phyloP scores from a whole-genome alignment of 2,888 invertebrate genomes.

The Lissonota sp. region DNA sequence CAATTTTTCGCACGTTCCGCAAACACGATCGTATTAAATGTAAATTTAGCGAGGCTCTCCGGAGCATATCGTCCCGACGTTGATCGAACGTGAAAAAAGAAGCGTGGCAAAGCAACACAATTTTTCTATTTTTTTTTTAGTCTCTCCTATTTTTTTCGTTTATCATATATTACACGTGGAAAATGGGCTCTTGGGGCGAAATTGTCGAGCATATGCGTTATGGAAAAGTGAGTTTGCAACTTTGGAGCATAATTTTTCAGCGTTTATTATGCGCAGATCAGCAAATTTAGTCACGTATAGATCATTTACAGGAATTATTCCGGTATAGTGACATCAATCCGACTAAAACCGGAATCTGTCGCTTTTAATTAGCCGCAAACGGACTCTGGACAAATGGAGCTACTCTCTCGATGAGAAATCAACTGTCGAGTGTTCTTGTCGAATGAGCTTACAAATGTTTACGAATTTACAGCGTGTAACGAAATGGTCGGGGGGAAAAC shows the following conservation, averaged over 20 bases:
- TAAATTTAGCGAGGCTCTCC: conserved; percentile 40
- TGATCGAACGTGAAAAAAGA: conserved; percentile 29
- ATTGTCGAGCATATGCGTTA: background rate
- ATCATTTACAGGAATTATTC: background rate
- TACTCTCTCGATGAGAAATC: conserved; percentile 17
- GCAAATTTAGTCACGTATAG: background rate
- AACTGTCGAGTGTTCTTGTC: conserved; percentile 23
- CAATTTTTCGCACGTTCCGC: conserved; percentile 58
- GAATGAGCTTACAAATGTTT: conserved; percentile 8
- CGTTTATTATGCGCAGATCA: background rate
- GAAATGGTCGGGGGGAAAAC: conserved; percentile 5
- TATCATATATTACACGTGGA: background rate
- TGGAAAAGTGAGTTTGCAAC: conserved; percentile 12
- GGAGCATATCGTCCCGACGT: background rate
- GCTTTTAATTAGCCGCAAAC: too few relatives aligned
- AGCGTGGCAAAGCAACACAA: background rate
- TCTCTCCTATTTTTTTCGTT: too few relatives aligned
- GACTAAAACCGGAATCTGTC: too few relatives aligned
- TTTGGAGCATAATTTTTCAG: background rate
- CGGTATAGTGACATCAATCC: too few relatives aligned
- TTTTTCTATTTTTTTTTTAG: background rate
- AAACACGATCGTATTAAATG: conserved; percentile 48
- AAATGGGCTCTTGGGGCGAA: background rate
- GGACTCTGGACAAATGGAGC: too few relatives aligned
- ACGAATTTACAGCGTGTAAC: background rate